Evolutionary conservation across 2,888 invertebrate genomes (phyloP).

Genomic region (Galeopsomyia nigrocyanea): DNA sequence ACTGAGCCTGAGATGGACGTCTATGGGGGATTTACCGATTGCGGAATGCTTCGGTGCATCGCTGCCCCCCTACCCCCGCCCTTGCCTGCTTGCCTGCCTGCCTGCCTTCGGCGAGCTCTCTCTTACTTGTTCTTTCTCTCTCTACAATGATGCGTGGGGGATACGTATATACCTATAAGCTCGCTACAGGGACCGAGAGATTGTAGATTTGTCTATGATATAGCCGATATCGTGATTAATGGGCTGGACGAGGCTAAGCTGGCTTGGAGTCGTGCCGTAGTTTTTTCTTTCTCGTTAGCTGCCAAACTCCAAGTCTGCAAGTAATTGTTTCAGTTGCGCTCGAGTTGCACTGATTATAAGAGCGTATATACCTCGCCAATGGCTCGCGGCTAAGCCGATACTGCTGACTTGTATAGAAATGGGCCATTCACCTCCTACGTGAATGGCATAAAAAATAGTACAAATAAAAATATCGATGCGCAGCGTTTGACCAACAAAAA

Average conservation of each 20-base stretch:
- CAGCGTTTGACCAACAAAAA: conserved; percentile 1
- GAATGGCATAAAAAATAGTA: not conserved
- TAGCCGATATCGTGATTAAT: conserved; percentile 27
- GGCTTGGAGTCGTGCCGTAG: not conserved
- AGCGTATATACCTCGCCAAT: conserved; percentile 22
- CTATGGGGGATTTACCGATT: conserved; percentile 51
- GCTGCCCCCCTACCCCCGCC: conserved; percentile 13
- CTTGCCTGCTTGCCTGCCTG: too few relatives aligned
- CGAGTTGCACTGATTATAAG: conserved; percentile 23
- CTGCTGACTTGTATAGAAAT: conserved; percentile 18
- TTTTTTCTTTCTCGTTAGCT: too few relatives aligned
- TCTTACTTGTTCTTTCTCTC: too few relatives aligned
- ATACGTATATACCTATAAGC: too few relatives aligned
- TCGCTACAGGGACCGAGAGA: not conserved
- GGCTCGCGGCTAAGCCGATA: conserved; percentile 28
- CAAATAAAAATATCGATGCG: not conserved
- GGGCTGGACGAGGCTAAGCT: conserved; percentile 17
- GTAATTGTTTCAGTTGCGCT: not conserved
- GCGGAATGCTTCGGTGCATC: conserved; percentile 34
- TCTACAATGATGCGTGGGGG: too few relatives aligned
- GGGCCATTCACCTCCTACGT: conserved; percentile 1
- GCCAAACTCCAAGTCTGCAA: not conserved
- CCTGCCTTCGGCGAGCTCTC: too few relatives aligned
- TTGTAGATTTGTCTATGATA: conserved; percentile 21
- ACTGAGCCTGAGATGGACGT: not conserved